Evolutionary conservation across 1,140 invertebrate genomes (phyloP).

Genomic region (Lasaia peninsularis): DNA sequence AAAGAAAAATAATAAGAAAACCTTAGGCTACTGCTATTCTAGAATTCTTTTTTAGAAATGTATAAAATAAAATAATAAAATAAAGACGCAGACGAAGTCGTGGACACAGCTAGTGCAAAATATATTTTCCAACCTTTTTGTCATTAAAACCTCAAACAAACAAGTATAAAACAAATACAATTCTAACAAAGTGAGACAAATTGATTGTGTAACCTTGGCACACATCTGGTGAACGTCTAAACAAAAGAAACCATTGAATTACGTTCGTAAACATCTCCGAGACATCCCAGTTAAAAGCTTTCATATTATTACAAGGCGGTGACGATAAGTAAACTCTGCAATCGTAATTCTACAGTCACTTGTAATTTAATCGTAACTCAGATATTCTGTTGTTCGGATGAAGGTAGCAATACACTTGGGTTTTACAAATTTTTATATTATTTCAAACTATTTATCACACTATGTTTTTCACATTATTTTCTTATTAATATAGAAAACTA

Average conservation of each 20-base stretch:
- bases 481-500: no score
- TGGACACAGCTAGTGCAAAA: no score
- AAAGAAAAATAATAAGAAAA: no score
- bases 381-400: not conserved
- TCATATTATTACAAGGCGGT: not conserved
- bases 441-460: no score
- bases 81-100: no score
- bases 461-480: no score
- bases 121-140: no score
- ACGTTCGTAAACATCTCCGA: not conserved
- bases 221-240: not conserved
- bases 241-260: slow-evolving; percentile 5
- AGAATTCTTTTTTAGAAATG: no score
- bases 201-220: slow-evolving; percentile 9
- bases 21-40: no score
- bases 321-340: no score
- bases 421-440: no score
- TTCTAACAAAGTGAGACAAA: slow-evolving; percentile 5
- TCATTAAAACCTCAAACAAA: not conserved
- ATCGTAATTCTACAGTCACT: not conserved
- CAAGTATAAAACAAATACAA: not conserved
- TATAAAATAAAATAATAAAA: no score
- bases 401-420: not conserved
- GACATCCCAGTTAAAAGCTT: not conserved
- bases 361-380: not conserved